phyloP scores from a whole-genome alignment of 2,113 vertebrate species.

The Mungos mungo region DNA sequence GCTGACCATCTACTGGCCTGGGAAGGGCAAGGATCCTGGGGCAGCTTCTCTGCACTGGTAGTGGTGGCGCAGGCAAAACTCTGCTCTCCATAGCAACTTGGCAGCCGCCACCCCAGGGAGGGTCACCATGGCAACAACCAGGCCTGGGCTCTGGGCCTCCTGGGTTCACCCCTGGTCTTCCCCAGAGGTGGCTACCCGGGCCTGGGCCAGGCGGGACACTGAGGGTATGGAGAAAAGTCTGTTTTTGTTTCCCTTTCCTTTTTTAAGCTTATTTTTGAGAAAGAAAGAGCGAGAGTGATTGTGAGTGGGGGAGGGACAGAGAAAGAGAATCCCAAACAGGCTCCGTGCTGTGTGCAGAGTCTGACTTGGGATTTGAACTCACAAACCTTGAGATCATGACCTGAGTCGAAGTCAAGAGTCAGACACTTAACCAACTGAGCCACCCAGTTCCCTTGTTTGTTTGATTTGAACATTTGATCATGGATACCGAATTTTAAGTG shows the following conservation, averaged over 20 bases:
- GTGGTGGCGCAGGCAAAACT: not conserved
- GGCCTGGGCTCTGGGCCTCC: not conserved
- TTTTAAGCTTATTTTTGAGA: too few relatives aligned
- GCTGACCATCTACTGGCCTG: not conserved
- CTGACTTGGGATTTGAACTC: too few relatives aligned
- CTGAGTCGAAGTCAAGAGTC: too few relatives aligned
- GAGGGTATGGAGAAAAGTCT: not conserved
- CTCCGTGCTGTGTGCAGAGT: too few relatives aligned
- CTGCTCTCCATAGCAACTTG: conserved; percentile 32
- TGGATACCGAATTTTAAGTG: not conserved
- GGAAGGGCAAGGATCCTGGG: not conserved
- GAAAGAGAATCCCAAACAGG: too few relatives aligned
- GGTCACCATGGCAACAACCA: conserved; percentile 42
- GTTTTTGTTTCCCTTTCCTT: not conserved
- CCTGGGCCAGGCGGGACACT: not conserved
- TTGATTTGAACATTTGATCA: not conserved
- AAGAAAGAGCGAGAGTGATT: too few relatives aligned
- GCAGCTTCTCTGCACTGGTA: not conserved
- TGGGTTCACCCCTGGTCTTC: not conserved
- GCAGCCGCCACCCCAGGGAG: conserved; percentile 35
- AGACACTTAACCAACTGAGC: too few relatives aligned
- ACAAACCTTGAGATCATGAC: too few relatives aligned
- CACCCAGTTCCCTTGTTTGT: not conserved
- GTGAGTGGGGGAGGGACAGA: too few relatives aligned
- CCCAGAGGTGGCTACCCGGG: not conserved